phyloP scores from a whole-genome alignment of 2,797 vertebrate species.

The Harpagifer antarcticus region DNA sequence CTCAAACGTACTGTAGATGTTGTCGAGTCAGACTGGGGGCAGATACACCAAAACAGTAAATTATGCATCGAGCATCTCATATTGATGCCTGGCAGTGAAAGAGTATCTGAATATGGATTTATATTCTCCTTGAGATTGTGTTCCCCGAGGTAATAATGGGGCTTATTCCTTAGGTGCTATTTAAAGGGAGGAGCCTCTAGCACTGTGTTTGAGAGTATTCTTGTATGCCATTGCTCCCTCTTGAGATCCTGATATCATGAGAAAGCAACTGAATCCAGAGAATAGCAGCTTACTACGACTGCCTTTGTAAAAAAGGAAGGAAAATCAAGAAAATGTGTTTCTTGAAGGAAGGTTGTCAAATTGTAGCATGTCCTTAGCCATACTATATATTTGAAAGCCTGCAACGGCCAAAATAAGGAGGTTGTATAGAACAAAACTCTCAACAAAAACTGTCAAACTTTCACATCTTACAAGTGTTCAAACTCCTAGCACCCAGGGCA shows the following conservation, averaged over 20 bases:
- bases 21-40: constrained; percentile 30
- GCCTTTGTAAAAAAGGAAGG: constrained; percentile 27
- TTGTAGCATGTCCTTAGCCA: constrained; percentile 23
- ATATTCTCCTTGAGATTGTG: constrained; percentile 13
- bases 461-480: constrained; percentile 1
- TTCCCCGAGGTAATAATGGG: constrained; percentile 42
- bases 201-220: constrained; percentile 27
- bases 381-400: background rate
- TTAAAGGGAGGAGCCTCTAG: constrained; percentile 38
- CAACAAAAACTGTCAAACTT: constrained; percentile 19
- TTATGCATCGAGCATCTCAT: constrained; percentile 60
- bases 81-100: constrained; percentile 49
- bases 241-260: constrained; percentile 36
- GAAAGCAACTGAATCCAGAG: constrained; percentile 29
- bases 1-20: constrained; percentile 44
- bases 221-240: constrained; percentile 30
- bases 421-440: background rate
- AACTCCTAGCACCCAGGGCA: background rate
- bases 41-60: constrained; percentile 49
- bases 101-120: constrained; percentile 27
- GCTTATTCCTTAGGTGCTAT: constrained; percentile 39
- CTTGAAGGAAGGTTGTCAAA: constrained; percentile 29
- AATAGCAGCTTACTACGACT: constrained; percentile 11
- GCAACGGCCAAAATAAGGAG: background rate
- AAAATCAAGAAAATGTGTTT: background rate